phyloP scores from a whole-genome alignment of 2,888 invertebrate genomes.

The Noctua janthina region DNA sequence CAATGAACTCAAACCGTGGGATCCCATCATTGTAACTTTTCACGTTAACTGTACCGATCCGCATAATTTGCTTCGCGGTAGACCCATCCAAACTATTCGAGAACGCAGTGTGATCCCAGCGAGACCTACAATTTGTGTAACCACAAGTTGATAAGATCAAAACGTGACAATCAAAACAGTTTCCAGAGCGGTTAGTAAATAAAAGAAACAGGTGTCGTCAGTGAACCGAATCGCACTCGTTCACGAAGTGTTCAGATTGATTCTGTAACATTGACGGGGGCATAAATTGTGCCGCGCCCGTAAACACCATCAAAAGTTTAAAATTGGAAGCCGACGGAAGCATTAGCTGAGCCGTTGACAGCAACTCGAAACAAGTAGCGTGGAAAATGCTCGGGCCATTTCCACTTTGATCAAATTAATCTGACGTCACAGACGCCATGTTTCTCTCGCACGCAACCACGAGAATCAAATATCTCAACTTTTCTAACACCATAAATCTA shows the following conservation, averaged over 20 bases:
- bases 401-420: slow-evolving; percentile 88
- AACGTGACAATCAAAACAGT: slow-evolving; percentile 54
- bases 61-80: slow-evolving; percentile 79
- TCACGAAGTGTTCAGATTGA: slow-evolving; percentile 66
- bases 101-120: slow-evolving; percentile 60
- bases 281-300: slow-evolving; percentile 78
- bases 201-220: slow-evolving; percentile 64
- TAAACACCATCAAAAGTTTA: slow-evolving; percentile 88
- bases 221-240: slow-evolving; percentile 55
- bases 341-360: slow-evolving; percentile 88
- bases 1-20: slow-evolving; percentile 86
- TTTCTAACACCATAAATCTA: slow-evolving; percentile 62
- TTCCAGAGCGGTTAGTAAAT: slow-evolving; percentile 56
- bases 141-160: slow-evolving; percentile 77
- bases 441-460: slow-evolving; percentile 70
- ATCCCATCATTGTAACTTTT: slow-evolving; percentile 84
- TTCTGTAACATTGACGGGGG: slow-evolving; percentile 75
- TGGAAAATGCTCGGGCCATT: slow-evolving; percentile 84
- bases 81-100: slow-evolving; percentile 67
- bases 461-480: slow-evolving; percentile 70
- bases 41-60: slow-evolving; percentile 82
- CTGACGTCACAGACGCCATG: slow-evolving; percentile 80
- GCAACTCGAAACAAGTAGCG: slow-evolving; percentile 85
- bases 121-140: slow-evolving; percentile 63
- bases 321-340: slow-evolving; percentile 87